Evolutionary conservation across 2,888 invertebrate species (phyloP).

Genomic region (Pterobdella sp.): DNA sequence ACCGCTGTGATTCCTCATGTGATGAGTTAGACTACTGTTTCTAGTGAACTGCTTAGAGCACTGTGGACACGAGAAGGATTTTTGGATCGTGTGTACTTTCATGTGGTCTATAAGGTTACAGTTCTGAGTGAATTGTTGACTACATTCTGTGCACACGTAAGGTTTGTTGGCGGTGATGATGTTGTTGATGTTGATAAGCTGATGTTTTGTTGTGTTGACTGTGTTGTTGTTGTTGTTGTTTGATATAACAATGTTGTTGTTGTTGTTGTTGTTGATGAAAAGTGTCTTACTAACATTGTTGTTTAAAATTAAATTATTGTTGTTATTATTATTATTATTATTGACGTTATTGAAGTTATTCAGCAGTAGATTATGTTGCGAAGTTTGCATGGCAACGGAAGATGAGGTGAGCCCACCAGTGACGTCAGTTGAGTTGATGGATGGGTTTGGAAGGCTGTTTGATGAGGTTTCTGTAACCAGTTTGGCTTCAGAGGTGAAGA

Average conservation of each 20-base stretch:
- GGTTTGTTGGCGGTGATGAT: slow-evolving; percentile 26
- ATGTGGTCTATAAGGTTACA: slow-evolving; percentile 25
- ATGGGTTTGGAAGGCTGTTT: neutral
- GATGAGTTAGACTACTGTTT: slow-evolving; percentile 26
- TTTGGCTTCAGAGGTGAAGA: neutral
- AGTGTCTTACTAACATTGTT: too few species aligned
- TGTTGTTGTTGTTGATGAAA: slow-evolving; percentile 1
- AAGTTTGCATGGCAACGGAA: neutral
- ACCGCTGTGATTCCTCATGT: slow-evolving; percentile 26
- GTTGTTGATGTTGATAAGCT: slow-evolving; percentile 13
- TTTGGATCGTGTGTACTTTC: slow-evolving; percentile 27
- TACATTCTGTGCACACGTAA: slow-evolving; percentile 24
- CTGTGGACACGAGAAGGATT: slow-evolving; percentile 26
- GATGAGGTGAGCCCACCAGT: neutral
- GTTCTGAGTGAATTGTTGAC: slow-evolving; percentile 27
- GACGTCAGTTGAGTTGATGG: neutral
- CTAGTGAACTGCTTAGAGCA: slow-evolving; percentile 27
- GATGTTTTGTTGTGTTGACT: neutral
- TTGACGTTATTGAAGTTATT: neutral
- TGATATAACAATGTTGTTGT: neutral
- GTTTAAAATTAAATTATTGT: neutral
- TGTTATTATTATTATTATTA: neutral
- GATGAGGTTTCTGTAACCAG: neutral
- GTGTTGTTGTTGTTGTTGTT: slow-evolving; percentile 6
- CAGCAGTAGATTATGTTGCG: neutral